Conservation (phyloP, 2,113 vertebrate species). For the Morone saxatilis region DNA sequence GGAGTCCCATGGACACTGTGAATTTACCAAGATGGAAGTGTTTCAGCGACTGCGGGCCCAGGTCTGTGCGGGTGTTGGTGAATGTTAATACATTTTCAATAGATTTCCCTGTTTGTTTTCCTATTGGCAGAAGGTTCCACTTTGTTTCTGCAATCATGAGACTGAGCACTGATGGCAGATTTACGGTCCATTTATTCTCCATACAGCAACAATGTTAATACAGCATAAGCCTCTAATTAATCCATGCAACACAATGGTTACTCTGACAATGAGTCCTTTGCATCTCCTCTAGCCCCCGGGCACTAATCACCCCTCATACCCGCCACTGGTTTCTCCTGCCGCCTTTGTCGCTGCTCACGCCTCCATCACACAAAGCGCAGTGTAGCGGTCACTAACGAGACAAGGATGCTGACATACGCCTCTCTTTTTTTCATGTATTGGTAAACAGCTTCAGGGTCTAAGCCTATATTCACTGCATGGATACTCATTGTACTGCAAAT, state of each 20-base stretch:
- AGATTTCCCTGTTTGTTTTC: not conserved
- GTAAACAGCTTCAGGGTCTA: conserved; percentile 25
- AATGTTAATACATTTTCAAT: not conserved
- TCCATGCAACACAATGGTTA: not conserved
- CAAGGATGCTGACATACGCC: conserved; percentile 58
- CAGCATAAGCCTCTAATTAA: not conserved
- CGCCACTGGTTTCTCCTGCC: conserved; percentile 53
- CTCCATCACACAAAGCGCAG: conserved; percentile 81
- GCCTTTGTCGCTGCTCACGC: conserved; percentile 79
- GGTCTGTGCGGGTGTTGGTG: not conserved
- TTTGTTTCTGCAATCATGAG: not conserved
- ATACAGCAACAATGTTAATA: not conserved
- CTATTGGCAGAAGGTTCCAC: not conserved
- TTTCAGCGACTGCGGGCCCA: not conserved
- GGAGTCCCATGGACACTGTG: not conserved
- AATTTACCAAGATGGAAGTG: too few species aligned
- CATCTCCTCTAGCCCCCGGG: not conserved
- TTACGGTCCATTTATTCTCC: not conserved
- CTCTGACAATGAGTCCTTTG: not conserved
- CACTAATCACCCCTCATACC: conserved; percentile 63
- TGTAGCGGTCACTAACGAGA: conserved; percentile 63
- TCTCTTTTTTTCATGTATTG: conserved; percentile 1
- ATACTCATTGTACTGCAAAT: conserved; percentile 3
- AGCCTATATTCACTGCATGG: conserved; percentile 2
- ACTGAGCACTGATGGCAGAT: not conserved